Evolutionary conservation across 2,888 invertebrate genomes (phyloP).

Genomic region (Taenaris catops): DNA sequence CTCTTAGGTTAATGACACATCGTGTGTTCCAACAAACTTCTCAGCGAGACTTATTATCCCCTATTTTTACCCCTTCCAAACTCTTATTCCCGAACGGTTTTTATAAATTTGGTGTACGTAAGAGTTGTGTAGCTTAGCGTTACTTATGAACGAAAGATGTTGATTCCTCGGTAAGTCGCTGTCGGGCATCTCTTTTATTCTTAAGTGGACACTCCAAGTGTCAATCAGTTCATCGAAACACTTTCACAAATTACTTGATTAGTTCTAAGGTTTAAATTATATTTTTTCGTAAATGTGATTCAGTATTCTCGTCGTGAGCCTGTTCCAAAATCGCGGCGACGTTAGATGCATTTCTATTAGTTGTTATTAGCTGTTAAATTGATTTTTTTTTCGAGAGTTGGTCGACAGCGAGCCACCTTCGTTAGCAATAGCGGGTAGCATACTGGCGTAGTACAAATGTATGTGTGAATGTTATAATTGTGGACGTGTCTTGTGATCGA

Average conservation of each 20-base stretch:
- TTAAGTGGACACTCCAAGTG: slow-evolving; percentile 56
- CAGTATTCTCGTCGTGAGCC: slow-evolving; percentile 31
- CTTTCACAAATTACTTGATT: slow-evolving; percentile 42
- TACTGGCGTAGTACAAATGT: slow-evolving; percentile 76
- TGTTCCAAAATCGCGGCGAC: slow-evolving; percentile 37
- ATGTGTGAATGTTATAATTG: slow-evolving; percentile 46
- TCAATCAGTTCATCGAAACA: slow-evolving; percentile 31
- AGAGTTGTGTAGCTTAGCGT: slow-evolving; percentile 42
- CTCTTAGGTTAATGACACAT: slow-evolving; percentile 63
- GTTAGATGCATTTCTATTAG: slow-evolving; percentile 57
- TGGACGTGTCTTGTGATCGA: slow-evolving; percentile 27
- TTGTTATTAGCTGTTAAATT: slow-evolving; percentile 39
- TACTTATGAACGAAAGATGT: slow-evolving; percentile 24
- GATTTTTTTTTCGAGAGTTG: slow-evolving; percentile 43
- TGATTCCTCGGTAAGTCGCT: slow-evolving; percentile 27
- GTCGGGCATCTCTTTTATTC: slow-evolving; percentile 41
- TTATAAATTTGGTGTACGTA: slow-evolving; percentile 25
- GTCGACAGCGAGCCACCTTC: slow-evolving; percentile 41
- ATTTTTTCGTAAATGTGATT: slow-evolving; percentile 9
- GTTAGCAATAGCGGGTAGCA: slow-evolving; percentile 56
- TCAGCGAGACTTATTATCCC: slow-evolving; percentile 58
- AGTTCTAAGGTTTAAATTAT: slow-evolving; percentile 32
- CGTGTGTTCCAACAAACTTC: slow-evolving; percentile 68
- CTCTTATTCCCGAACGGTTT: slow-evolving; percentile 27
- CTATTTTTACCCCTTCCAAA: slow-evolving; percentile 24